Evolutionary conservation across 1,140 invertebrate species (phyloP), one percentile per base, ranked within the genome.

Genomic region (Trypoxylus dichotomus): DNA sequence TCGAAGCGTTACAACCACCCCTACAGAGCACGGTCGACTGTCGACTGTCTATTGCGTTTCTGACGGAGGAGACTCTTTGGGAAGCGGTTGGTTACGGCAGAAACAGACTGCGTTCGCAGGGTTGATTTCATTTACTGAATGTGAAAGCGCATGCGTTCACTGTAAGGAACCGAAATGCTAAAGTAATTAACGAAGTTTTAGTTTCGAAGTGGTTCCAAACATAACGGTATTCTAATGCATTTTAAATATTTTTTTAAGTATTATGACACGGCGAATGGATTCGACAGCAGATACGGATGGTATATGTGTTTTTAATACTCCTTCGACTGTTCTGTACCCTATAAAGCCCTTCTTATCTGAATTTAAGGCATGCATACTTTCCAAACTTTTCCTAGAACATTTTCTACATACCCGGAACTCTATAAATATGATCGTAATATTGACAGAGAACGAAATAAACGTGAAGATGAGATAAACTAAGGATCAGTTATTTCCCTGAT

Each of bases 101-200:
- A 54, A 54, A 54, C 32, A 37, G 32, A 37, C 47, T 54, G 47
- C 47, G 47, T 54, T n/a, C 19, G 47, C 47, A 54, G 47, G 47
- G 47, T 54, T 54, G 47, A 54, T 54, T 54, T 54, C 47, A 54
- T 54, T 54, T 19, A 54, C 47, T 15, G 47, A 54, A 54, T 54
- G 47, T 19, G 15, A 54, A 6, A n/a, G 47, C 47, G 47, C 47
- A 54, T 54, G 47, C 47, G 47, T 54, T 54, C 47, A 5, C 5
- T 19, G 19, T 19, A n/a, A 47, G 13, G 43, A 47, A n/a, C 13
- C 27, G 60, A 60, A 60, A 60, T 60, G 2, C 58, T 60, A 19
- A 60, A 60, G n/a, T 68, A 24, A 68, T 68, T 68, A 68, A 68
- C 60, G 60, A 68, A 68, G 21, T 68, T 68, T 10, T 68, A 27